Conservation (phyloP, 2,113 vertebrate genomes). For the Prolemur simus region DNA sequence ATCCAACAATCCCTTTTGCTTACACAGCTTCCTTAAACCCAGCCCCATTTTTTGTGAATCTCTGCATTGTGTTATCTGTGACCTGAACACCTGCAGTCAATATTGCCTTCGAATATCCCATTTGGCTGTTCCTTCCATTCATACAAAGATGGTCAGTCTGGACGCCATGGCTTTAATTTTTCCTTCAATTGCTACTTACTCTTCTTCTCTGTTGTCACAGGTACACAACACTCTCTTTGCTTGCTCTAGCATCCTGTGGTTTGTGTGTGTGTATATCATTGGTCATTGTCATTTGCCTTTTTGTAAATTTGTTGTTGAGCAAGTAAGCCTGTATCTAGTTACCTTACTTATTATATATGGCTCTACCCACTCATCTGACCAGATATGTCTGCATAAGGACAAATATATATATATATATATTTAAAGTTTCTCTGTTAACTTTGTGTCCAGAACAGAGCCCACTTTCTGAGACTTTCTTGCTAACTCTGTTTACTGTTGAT, state of each 20-base stretch:
- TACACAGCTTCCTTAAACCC: neutral
- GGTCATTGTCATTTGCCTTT: neutral
- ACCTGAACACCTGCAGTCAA: neutral
- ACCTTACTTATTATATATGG: neutral
- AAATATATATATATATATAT: neutral
- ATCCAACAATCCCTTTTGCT: neutral
- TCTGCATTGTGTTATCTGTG: neutral
- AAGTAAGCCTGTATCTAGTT: neutral
- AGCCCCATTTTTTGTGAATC: neutral
- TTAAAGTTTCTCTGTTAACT: neutral
- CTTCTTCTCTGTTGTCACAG: neutral
- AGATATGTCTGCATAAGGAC: neutral
- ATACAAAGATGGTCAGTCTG: neutral
- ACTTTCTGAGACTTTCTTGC: neutral
- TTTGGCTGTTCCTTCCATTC: neutral
- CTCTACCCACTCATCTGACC: neutral
- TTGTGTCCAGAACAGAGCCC: neutral
- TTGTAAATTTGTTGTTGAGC: neutral
- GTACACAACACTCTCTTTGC: fast-evolving
- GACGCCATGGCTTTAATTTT: neutral
- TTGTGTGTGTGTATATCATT: neutral
- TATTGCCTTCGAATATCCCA: neutral
- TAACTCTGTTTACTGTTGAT: neutral
- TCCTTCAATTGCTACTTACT: neutral
- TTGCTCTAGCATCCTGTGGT: neutral